phyloP scores from a whole-genome alignment of 2,888 invertebrate species.

The Macrophya alboannulata region DNA sequence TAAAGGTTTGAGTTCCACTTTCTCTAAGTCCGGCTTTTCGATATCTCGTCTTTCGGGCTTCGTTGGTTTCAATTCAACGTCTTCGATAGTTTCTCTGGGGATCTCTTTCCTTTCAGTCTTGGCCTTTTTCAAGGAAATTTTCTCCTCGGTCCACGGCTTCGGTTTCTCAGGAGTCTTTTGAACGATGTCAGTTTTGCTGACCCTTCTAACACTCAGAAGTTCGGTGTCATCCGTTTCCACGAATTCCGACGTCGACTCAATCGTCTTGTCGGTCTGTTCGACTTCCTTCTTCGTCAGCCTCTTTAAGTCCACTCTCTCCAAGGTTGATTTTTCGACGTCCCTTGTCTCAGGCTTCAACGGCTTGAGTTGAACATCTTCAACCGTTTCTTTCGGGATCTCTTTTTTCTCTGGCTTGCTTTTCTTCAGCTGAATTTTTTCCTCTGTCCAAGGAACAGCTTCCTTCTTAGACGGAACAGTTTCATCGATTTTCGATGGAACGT shows the following conservation, averaged over 20 bases:
- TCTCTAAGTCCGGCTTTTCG: slow-evolving; percentile 56
- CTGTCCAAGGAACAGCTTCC: slow-evolving; percentile 83
- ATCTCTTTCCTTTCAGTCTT: slow-evolving; percentile 65
- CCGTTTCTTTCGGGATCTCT: slow-evolving; percentile 77
- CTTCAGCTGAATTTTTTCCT: slow-evolving; percentile 84
- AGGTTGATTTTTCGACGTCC: slow-evolving; percentile 69
- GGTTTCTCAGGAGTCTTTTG: slow-evolving; percentile 56
- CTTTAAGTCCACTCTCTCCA: slow-evolving; percentile 68
- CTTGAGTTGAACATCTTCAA: slow-evolving; percentile 82
- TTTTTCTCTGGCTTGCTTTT: slow-evolving; percentile 78
- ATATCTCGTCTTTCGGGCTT: slow-evolving; percentile 57
- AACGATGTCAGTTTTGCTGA: slow-evolving; percentile 44
- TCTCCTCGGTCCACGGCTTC: slow-evolving; percentile 69
- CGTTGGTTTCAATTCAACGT: slow-evolving; percentile 63
- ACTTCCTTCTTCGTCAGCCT: slow-evolving; percentile 64
- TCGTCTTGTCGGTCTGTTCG: slow-evolving; percentile 60
- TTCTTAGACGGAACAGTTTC: slow-evolving; percentile 64
- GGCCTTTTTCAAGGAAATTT: slow-evolving; percentile 67
- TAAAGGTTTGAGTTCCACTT: slow-evolving; percentile 59
- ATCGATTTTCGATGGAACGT: slow-evolving; percentile 59
- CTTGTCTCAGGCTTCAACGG: slow-evolving; percentile 82
- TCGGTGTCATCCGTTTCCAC: slow-evolving; percentile 62
- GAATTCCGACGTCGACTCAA: slow-evolving; percentile 62
- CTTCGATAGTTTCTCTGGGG: slow-evolving; percentile 64
- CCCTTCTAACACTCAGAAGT: slow-evolving; percentile 34